Evolutionary conservation across 1,140 invertebrate genomes (phyloP).

Genomic region (Bicyclus anynana): DNA sequence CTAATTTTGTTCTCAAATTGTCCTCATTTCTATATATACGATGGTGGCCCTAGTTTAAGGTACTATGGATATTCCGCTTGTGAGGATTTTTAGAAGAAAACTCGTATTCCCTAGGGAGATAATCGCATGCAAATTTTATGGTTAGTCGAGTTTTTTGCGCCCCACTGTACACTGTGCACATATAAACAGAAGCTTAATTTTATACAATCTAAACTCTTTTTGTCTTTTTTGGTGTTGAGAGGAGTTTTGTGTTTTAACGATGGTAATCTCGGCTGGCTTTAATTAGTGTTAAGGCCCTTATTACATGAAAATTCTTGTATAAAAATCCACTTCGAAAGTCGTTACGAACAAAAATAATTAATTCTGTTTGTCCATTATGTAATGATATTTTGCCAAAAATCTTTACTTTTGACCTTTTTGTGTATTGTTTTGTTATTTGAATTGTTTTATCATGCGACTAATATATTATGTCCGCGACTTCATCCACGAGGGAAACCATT

Average conservation of each 20-base stretch:
- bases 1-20: no score
- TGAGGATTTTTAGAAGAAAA: constrained; percentile 2
- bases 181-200: constrained; percentile 6
- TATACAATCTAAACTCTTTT: neutral
- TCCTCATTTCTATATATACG: no score
- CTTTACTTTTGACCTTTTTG: no score
- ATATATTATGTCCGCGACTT: no score
- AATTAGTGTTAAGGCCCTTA: neutral
- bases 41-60: neutral
- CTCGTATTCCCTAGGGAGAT: neutral
- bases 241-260: neutral
- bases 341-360: no score
- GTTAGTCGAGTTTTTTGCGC: constrained; percentile 1
- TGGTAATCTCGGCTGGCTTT: neutral
- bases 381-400: no score
- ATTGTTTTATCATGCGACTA: no score
- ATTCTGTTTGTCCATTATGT: no score
- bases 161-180: neutral
- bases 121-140: constrained; percentile 8
- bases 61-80: neutral
- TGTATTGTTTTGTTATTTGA: no score
- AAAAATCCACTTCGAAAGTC: no score
- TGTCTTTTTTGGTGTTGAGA: neutral
- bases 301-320: no score
- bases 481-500: no score